Conservation (phyloP, 1,140 invertebrate genomes). For the Habropoda laboriosa region DNA sequence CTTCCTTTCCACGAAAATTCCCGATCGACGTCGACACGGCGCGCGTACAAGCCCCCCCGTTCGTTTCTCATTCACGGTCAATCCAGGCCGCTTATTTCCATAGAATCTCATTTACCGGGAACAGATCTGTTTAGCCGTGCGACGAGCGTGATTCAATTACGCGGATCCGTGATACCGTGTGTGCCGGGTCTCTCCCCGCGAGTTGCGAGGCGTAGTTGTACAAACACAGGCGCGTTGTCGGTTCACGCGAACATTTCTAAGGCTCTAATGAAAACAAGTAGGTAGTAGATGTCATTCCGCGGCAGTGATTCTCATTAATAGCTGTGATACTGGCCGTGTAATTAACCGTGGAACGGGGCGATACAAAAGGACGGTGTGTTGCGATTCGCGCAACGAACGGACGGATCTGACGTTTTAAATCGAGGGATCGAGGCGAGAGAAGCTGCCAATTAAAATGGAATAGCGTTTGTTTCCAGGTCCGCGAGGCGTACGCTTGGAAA, state of each 20-base stretch:
- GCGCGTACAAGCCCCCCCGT: too few species aligned
- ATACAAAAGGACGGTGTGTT: too few species aligned
- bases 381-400: too few species aligned
- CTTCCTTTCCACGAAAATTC: not conserved
- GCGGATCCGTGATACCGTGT: slow-evolving; percentile 48
- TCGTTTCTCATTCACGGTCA: slow-evolving; percentile 23
- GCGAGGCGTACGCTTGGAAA: not conserved
- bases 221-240: slow-evolving; percentile 59
- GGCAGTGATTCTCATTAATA: slow-evolving; percentile 63
- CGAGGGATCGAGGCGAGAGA: not conserved
- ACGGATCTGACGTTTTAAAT: slow-evolving; percentile 6
- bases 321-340: slow-evolving; percentile 3
- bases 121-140: slow-evolving; percentile 50
- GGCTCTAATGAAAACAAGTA: slow-evolving; percentile 61
- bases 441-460: slow-evolving; percentile 18
- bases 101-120: slow-evolving; percentile 54
- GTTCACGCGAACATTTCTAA: slow-evolving; percentile 20
- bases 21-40: not conserved
- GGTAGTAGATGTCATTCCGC: slow-evolving; percentile 52
- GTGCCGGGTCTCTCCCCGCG: too few species aligned
- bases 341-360: too few species aligned
- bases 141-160: slow-evolving; percentile 60
- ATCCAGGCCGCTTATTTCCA: slow-evolving; percentile 24
- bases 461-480: not conserved
- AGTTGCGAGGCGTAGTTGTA: slow-evolving; percentile 37